Base-by-base conservation (phyloP, 1,140 invertebrate species). In the Drosophila sucinea region DNA sequence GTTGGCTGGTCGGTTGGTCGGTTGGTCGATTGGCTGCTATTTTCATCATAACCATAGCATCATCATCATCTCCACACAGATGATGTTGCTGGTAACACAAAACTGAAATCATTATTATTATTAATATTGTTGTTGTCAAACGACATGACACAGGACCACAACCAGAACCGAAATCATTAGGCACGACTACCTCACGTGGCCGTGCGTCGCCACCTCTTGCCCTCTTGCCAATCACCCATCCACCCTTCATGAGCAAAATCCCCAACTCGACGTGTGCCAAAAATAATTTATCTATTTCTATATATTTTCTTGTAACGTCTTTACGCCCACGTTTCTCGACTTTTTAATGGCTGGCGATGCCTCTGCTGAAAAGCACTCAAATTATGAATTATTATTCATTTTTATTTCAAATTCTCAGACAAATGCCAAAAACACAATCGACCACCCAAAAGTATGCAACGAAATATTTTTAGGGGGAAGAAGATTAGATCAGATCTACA, bases 201-300 rank as follows among this genome's bases (percentile, higher is more conserved):
- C 44, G 7, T 51, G 44, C 44, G 44, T 51, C 23, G 7, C 41
- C 17, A 41, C 17, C 44, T 27, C 23, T 2, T 25, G 23, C 44
- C n/a, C 23, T 8, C 7, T 6, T 8, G 6, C 23, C 44, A 17
- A 17, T 8, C 8, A 25, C 23, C 6, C 4, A 7, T 17, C 8
- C 35, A 38, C 35, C 10, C 3, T 11, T 35, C 23, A 51, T 51
- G 23, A 1, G 23, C 44, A 27, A 38, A 38, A 11, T 38, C 8
- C 35, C 35, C 35, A 38, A 38, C n/a, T n/a, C 65, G 81, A 67
- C 77, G 78, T 85, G 82, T 75, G 76, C 83, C 82, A 82, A 86
- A 82, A 82, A 79, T 87, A 82, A 87, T 81, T 82, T 76, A 86
- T 79, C 78, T 77, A 87, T 72, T 73, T 76, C 44, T 54, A 66